Evolutionary conservation across 2,888 invertebrate genomes (phyloP).

Genomic region (Ptilodon capucinus): DNA sequence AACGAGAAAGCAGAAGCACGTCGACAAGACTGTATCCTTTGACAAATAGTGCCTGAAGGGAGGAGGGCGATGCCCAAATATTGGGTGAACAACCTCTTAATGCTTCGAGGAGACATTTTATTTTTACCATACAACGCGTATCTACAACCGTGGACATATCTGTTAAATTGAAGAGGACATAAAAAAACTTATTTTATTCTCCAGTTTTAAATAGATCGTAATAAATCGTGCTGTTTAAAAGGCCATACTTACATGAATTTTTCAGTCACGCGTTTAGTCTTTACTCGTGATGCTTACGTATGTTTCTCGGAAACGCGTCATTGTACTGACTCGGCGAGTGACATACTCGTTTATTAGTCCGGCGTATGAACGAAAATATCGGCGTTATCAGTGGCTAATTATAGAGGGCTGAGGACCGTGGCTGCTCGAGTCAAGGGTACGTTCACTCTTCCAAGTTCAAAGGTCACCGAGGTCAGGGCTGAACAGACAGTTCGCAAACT

Average conservation of each 20-base stretch:
- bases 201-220: slow-evolving; percentile 34
- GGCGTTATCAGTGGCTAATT: slow-evolving; percentile 67
- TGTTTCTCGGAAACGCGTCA: slow-evolving; percentile 23
- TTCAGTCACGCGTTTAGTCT: slow-evolving; percentile 18
- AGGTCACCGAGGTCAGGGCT: slow-evolving; percentile 72
- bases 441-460: slow-evolving; percentile 77
- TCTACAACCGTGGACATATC: slow-evolving; percentile 47
- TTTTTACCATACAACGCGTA: slow-evolving; percentile 69
- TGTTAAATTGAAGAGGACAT: slow-evolving; percentile 32
- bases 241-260: slow-evolving; percentile 23
- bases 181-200: slow-evolving; percentile 24
- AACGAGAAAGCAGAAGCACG: slow-evolving; percentile 49
- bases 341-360: slow-evolving; percentile 26
- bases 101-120: slow-evolving; percentile 78
- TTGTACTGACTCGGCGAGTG: slow-evolving; percentile 12
- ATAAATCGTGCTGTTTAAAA: slow-evolving; percentile 11
- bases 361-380: slow-evolving; percentile 50
- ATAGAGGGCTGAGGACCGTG: slow-evolving; percentile 64
- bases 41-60: slow-evolving; percentile 68
- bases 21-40: slow-evolving; percentile 62
- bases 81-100: slow-evolving; percentile 81
- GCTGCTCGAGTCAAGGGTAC: slow-evolving; percentile 75
- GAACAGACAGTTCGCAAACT: slow-evolving; percentile 36
- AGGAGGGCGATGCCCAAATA: slow-evolving; percentile 75
- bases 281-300: slow-evolving; percentile 8